phyloP scores from a whole-genome alignment of 2,113 vertebrate species.

The Craseonycteris thonglongyai region DNA sequence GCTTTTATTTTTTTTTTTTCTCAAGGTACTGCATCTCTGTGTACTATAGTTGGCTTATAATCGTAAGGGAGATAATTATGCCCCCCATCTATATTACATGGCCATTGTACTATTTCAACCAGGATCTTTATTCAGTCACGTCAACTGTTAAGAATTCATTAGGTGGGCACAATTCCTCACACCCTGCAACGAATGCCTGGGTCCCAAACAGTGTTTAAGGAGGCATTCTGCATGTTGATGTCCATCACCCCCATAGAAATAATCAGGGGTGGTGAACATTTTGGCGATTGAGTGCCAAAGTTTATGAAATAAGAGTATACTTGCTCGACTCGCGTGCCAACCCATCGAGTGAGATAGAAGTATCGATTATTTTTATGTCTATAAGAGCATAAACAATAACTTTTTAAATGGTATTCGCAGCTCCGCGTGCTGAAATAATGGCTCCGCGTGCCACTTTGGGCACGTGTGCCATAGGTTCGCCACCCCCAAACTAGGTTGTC shows the following conservation, averaged over 20 bases:
- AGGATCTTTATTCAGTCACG: neutral
- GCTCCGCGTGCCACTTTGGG: no score
- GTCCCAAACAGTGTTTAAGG: neutral
- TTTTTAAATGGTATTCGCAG: no score
- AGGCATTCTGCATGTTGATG: neutral
- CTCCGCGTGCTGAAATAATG: no score
- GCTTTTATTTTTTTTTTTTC: neutral
- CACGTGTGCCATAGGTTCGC: no score
- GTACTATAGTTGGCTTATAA: neutral
- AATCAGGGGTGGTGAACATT: no score
- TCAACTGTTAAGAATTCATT: neutral
- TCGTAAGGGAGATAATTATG: neutral
- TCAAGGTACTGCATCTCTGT: neutral
- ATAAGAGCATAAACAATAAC: no score
- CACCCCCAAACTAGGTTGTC: neutral
- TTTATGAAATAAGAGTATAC: no score
- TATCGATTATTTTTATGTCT: no score
- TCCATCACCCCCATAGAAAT: neutral
- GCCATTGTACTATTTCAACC: neutral
- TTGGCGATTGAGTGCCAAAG: no score
- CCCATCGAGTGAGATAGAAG: no score
- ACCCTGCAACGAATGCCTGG: neutral
- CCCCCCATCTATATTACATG: neutral
- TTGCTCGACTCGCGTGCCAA: no score
- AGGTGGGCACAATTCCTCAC: neutral